Percentiles rank a stretch among this genome's conserved stretches.
phyloP scores from a whole-genome alignment of 2,888 invertebrate genomes.

The Tipula lateralis region DNA sequence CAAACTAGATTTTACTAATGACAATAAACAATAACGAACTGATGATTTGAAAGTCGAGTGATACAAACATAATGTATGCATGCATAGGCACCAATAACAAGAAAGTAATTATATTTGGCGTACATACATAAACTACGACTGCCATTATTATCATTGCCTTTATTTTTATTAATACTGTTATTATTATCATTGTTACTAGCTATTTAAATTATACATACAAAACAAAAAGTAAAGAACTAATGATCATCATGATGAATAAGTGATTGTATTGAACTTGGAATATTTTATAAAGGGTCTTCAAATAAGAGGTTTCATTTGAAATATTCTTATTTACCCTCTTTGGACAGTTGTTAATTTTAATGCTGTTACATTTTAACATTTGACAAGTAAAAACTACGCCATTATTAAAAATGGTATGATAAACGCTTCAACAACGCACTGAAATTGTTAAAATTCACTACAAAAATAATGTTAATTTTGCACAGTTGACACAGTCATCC shows the following conservation, averaged over 20 bases:
- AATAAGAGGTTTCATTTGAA: too few species aligned
- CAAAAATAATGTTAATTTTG: too few species aligned
- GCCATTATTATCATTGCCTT: not conserved
- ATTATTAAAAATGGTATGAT: too few species aligned
- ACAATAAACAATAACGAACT: too few species aligned
- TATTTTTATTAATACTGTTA: not conserved
- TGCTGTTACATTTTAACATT: not conserved
- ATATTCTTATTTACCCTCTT: too few species aligned
- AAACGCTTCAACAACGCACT: too few species aligned
- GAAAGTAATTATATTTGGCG: not conserved
- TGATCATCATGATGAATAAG: not conserved
- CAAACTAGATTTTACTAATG: too few species aligned
- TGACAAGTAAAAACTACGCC: too few species aligned
- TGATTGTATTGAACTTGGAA: constrained; percentile 5
- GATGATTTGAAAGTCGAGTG: not conserved
- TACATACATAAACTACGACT: not conserved
- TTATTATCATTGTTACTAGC: not conserved
- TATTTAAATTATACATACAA: not conserved
- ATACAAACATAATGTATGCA: not conserved
- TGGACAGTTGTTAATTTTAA: too few species aligned
- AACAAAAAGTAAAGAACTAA: not conserved
- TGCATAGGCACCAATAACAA: not conserved
- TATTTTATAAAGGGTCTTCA: too few species aligned
- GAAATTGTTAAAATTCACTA: too few species aligned
- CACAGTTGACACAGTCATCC: too few species aligned